Evolutionary conservation across 37 sponge, comb jelly and placozoan species (phyloP).

Genomic region (Beroe forskalii): DNA sequence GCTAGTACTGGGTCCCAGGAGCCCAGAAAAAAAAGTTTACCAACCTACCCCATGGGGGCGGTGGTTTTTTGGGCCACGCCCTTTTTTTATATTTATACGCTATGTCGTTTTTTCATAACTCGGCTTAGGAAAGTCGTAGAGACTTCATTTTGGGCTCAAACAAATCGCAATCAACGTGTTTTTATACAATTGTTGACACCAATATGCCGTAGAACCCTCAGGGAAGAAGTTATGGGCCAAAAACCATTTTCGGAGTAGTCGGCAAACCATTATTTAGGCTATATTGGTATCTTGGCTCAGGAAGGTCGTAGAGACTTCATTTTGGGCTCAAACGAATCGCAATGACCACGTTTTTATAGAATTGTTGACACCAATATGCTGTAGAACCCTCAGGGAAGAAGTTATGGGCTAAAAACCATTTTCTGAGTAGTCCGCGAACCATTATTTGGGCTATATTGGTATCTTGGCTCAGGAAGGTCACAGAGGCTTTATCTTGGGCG

Average conservation of each 20-base stretch:
- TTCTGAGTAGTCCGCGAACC: not conserved
- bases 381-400: not conserved
- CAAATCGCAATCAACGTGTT: not conserved
- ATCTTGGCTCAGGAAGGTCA: not conserved
- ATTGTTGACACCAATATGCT: not conserved
- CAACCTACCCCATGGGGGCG: too few species aligned
- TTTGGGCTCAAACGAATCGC: not conserved
- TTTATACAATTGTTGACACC: not conserved
- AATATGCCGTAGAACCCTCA: not conserved
- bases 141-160: not conserved
- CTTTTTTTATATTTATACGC: too few species aligned
- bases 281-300: not conserved
- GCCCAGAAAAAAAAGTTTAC: too few species aligned
- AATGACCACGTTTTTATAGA: not conserved
- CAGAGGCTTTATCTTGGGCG: not conserved
- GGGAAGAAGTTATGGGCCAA: not conserved
- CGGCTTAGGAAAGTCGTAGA: not conserved
- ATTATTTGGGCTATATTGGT: not conserved
- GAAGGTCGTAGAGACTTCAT: not conserved
- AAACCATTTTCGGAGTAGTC: not conserved
- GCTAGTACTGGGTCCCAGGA: too few species aligned
- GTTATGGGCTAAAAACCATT: not conserved
- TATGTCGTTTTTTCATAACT: not conserved
- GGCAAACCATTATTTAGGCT: not conserved
- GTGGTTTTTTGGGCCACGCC: too few species aligned